Evolutionary conservation across 1,140 invertebrate species (phyloP).

Genomic region (Ceratoteleas bidentatus): DNA sequence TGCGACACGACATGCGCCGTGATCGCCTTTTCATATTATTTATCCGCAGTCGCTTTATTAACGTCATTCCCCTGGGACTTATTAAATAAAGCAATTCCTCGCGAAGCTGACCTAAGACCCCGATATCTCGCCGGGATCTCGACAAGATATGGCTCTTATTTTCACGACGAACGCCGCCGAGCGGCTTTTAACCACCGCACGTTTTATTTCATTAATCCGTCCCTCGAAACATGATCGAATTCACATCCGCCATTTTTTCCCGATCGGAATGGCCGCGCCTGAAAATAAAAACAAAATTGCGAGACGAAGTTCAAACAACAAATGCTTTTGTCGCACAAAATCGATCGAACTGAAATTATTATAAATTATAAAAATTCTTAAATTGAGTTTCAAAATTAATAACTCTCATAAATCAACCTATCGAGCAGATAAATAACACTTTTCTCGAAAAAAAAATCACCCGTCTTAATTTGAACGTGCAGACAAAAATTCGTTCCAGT

Average conservation of each 20-base stretch:
- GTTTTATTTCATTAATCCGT: conserved; percentile 65
- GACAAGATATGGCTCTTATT: conserved; percentile 64
- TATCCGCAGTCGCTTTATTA: conserved; percentile 75
- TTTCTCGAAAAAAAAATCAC: too few relatives aligned
- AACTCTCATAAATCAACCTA: too few relatives aligned
- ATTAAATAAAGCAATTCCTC: conserved; percentile 80
- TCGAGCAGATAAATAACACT: too few relatives aligned
- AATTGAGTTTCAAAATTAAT: not conserved
- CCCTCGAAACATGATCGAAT: conserved; percentile 53
- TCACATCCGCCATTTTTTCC: conserved; percentile 50
- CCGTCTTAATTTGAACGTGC: not conserved
- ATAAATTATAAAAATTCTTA: not conserved
- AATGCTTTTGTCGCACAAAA: too few relatives aligned
- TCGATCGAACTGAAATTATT: not conserved
- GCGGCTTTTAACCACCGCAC: conserved; percentile 52
- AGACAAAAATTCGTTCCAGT: conserved; percentile 17
- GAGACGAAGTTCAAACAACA: too few relatives aligned
- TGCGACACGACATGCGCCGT: conserved; percentile 69
- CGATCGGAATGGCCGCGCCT: not conserved
- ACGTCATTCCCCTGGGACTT: conserved; percentile 74
- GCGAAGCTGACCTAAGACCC: conserved; percentile 72
- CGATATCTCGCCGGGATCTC: conserved; percentile 75
- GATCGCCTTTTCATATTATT: conserved; percentile 75
- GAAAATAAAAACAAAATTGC: conserved; percentile 2
- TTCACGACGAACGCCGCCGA: conserved; percentile 57